Conservation (phyloP, 2,797 vertebrate species). For the Toxotes lorentzi region DNA sequence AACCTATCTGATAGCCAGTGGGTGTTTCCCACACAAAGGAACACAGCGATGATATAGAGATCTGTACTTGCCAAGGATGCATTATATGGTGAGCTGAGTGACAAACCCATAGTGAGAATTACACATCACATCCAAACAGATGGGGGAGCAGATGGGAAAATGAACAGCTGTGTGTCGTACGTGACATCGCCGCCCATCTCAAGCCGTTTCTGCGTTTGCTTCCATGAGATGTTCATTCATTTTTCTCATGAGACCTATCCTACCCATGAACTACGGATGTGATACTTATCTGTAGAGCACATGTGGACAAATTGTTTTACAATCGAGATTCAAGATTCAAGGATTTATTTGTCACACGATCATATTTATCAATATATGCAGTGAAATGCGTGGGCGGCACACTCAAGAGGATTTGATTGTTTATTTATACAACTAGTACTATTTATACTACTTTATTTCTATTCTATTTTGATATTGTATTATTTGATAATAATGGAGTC, state of each 20-base stretch:
- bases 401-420: too few relatives aligned
- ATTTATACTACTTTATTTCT: too few relatives aligned
- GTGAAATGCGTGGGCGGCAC: neutral
- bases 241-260: neutral
- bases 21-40: conserved; percentile 3
- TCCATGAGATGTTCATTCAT: neutral
- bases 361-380: neutral
- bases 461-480: too few relatives aligned
- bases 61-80: neutral
- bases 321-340: neutral
- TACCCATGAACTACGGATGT: neutral
- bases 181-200: neutral
- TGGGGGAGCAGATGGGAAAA: conserved; percentile 28
- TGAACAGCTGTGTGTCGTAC: conserved; percentile 26
- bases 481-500: too few relatives aligned
- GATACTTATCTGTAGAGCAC: neutral
- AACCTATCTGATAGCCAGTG: neutral
- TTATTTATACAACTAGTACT: too few relatives aligned
- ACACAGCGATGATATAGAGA: neutral
- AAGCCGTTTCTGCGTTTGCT: neutral
- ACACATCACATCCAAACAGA: conserved; percentile 17
- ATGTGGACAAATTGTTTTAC: neutral
- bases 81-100: neutral
- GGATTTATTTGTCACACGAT: neutral
- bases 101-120: neutral